Conservation (phyloP, 2,113 vertebrate genomes). For the Taxidea taxus region DNA sequence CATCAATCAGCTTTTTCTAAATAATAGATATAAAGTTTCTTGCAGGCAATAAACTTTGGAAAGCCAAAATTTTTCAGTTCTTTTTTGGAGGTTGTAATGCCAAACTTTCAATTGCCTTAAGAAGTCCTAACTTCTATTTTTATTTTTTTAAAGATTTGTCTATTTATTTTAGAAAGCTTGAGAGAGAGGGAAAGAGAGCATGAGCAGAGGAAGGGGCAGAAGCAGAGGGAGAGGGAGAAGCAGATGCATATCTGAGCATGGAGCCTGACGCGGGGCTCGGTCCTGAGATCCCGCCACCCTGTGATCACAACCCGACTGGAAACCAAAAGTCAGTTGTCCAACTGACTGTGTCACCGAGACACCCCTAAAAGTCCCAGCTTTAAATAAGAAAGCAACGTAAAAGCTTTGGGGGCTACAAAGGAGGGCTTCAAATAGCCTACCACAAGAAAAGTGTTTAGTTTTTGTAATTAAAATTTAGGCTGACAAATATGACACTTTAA, state of each 20-base stretch:
- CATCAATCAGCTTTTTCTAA: neutral
- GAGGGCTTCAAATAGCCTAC: neutral
- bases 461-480: constrained; percentile 15
- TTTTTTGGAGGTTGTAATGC: neutral
- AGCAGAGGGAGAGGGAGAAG: neutral
- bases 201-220: neutral
- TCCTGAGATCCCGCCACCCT: neutral
- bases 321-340: neutral
- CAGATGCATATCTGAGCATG: neutral
- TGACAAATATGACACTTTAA: neutral
- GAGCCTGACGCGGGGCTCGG: neutral
- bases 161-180: neutral
- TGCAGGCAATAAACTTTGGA: neutral
- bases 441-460: neutral
- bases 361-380: neutral
- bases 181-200: neutral
- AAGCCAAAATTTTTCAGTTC: neutral
- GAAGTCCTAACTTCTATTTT: neutral
- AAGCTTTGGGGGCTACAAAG: neutral
- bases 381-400: neutral
- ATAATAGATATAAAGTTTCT: neutral
- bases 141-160: neutral
- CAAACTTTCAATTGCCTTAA: neutral
- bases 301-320: neutral
- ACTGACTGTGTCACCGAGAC: neutral